phyloP scores from a whole-genome alignment of 2,797 vertebrate genomes.

The Pipistrellus kuhlii region DNA sequence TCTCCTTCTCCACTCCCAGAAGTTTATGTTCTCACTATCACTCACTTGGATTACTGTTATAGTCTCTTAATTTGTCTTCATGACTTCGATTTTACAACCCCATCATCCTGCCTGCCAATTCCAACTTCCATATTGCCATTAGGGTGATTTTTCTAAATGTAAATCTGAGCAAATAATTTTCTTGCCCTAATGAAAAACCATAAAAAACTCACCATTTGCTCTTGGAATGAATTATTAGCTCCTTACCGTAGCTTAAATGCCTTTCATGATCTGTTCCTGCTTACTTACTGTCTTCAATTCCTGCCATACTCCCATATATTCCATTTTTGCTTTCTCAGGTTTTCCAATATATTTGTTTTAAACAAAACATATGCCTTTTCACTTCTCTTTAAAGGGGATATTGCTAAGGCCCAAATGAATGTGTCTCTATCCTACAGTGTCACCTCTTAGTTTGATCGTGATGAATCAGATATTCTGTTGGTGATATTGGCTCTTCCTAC shows the following conservation, averaged over 20 bases:
- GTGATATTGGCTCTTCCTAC: background rate
- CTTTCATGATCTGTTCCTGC: background rate
- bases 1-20: background rate
- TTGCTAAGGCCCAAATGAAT: background rate
- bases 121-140: background rate
- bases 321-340: background rate
- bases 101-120: slow-evolving; percentile 11
- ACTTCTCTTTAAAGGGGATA: slow-evolving; percentile 7
- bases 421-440: background rate
- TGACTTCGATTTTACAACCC: slow-evolving; percentile 6
- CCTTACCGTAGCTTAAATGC: background rate
- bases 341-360: slow-evolving; percentile 15
- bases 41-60: background rate
- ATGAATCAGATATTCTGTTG: background rate
- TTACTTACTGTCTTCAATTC: slow-evolving; percentile 33
- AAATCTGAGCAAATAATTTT: slow-evolving; percentile 59
- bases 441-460: background rate
- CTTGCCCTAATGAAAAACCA: slow-evolving; percentile 30
- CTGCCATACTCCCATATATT: background rate
- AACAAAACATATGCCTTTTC: background rate
- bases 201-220: slow-evolving; percentile 1
- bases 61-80: slow-evolving; percentile 17
- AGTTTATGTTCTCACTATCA: slow-evolving; percentile 15
- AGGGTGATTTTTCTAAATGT: slow-evolving; percentile 40
- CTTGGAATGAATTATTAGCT: slow-evolving; percentile 19